A percentile compares a stretch with the other conserved stretches of the same genome.
phyloP scores from a whole-genome alignment of 2,797 vertebrate genomes.

The Trachops cirrhosus region DNA sequence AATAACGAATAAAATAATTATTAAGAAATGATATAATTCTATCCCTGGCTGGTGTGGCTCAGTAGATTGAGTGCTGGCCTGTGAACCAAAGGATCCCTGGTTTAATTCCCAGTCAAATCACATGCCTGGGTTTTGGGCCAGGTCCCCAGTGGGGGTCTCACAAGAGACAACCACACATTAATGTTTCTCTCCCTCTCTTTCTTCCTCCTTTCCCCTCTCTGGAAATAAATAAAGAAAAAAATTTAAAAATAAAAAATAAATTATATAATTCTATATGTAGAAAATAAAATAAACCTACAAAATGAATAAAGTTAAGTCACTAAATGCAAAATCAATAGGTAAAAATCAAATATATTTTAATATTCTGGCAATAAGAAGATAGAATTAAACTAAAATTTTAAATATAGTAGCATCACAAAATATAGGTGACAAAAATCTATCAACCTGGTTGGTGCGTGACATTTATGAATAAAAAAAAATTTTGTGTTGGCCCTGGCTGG shows the following conservation, averaged over 20 bases:
- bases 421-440: not conserved
- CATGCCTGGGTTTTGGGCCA: no score
- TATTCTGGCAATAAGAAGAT: not conserved
- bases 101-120: no score
- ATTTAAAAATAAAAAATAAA: not conserved
- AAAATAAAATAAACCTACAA: not conserved
- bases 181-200: no score
- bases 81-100: no score
- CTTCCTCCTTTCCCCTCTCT: no score
- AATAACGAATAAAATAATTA: not conserved
- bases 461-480: not conserved
- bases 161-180: no score
- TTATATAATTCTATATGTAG: not conserved
- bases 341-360: not conserved
- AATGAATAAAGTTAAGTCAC: not conserved
- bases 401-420: not conserved
- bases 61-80: no score
- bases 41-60: no score
- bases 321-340: not conserved
- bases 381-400: not conserved
- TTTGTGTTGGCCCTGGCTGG: no score
- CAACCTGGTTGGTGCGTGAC: not conserved
- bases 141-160: no score
- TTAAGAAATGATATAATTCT: not conserved
- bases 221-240: no score